Conservation (phyloP, 2,888 invertebrate genomes). For the Linyphia triangularis region DNA sequence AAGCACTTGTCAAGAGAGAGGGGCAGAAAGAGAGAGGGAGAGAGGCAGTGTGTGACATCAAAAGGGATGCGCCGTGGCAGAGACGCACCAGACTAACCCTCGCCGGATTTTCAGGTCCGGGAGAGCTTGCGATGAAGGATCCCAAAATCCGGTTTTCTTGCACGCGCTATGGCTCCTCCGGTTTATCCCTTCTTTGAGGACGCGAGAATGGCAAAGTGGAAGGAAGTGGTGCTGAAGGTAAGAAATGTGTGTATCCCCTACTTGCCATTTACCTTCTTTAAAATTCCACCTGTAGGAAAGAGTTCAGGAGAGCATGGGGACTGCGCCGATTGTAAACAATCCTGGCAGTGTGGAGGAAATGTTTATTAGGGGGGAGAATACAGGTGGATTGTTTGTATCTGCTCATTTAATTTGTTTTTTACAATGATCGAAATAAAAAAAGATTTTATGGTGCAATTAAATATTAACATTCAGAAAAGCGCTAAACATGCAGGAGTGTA, state of each 20-base stretch:
- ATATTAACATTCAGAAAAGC: no score
- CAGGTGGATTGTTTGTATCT: neutral
- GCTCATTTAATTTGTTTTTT: no score
- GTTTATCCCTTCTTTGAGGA: constrained; percentile 64
- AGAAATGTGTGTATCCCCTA: neutral
- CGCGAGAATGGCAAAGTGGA: constrained; percentile 74
- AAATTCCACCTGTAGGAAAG: neutral
- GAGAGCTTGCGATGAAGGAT: constrained; percentile 69
- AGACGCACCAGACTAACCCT: constrained; percentile 42
- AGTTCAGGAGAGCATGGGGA: neutral
- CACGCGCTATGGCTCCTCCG: constrained; percentile 54
- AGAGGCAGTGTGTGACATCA: constrained; percentile 25
- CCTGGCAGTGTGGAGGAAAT: neutral
- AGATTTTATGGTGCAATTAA: no score
- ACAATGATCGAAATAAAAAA: no score
- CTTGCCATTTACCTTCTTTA: neutral
- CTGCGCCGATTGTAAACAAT: constrained; percentile 42
- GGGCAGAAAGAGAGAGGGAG: constrained; percentile 1
- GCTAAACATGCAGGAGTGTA: no score
- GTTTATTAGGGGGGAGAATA: neutral
- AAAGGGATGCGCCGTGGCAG: constrained; percentile 57
- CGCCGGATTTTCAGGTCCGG: constrained; percentile 63
- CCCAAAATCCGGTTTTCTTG: constrained; percentile 38
- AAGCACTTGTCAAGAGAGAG: constrained; percentile 8
- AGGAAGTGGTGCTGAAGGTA: constrained; percentile 75